These are phyloP conservation scores for Apeira syringaria DNA, from an alignment of 2,888 invertebrate genomes.

Conservation along the genomic window DNA sequence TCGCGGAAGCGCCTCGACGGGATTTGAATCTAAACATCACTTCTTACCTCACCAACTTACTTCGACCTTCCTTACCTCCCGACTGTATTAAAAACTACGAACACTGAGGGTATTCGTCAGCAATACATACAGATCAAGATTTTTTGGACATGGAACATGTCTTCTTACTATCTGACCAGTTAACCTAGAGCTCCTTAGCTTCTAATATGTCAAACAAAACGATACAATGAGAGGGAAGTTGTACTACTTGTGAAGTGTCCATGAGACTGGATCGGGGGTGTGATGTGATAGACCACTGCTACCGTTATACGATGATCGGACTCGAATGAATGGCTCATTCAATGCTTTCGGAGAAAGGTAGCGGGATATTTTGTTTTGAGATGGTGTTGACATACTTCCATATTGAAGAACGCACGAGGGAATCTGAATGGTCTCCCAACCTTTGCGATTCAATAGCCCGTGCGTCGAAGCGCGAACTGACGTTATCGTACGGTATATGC, in stretches of 20 bases:
- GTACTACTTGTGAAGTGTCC: slow-evolving; percentile 27
- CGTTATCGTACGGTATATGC: too few relatives aligned
- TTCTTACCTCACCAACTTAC: slow-evolving; percentile 52
- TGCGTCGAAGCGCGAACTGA: too few relatives aligned
- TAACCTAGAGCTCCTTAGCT: slow-evolving; percentile 2
- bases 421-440: slow-evolving; percentile 14
- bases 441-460: too few relatives aligned
- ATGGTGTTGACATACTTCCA: slow-evolving; percentile 27
- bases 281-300: slow-evolving; percentile 62
- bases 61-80: slow-evolving; percentile 34
- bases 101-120: not conserved
- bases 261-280: slow-evolving; percentile 29
- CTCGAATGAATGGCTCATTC: slow-evolving; percentile 74
- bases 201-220: not conserved
- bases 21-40: slow-evolving; percentile 74
- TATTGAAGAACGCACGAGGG: slow-evolving; percentile 6
- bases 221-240: not conserved
- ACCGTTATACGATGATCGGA: slow-evolving; percentile 73
- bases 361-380: slow-evolving; percentile 62
- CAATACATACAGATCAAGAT: slow-evolving; percentile 1
- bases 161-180: slow-evolving; percentile 19
- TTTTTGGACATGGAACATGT: slow-evolving; percentile 6
- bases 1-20: slow-evolving; percentile 73
- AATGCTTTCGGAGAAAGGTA: slow-evolving; percentile 65
- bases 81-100: slow-evolving; percentile 2